Base-by-base conservation (phyloP, 2,797 vertebrate genomes). In the Mormyrus hasselquistii region DNA sequence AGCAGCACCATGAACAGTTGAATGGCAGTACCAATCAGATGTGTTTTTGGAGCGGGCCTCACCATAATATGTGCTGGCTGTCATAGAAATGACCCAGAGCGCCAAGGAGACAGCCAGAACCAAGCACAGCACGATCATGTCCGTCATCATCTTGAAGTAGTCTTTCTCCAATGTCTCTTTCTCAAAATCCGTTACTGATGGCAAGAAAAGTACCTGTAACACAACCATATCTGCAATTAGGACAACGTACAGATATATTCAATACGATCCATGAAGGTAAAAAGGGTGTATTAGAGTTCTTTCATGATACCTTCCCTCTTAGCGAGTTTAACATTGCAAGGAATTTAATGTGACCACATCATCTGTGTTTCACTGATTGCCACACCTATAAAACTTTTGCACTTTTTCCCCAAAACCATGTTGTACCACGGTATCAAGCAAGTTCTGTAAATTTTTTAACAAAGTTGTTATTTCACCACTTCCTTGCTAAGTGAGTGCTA, bases 11-110 rank as follows among this genome's bases (percentile, higher is more conserved):
- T 8, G 38, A 44, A 9, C 73, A 44, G 73, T 44, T 19, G 16
- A 44, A n/a, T 19, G 38, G 6, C 73, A 79, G 38, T 3, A 44
- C 6, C 16, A 41, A 79, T 44, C 73, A 41, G 19, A 79, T 0
- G 1, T 79, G 73, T 16, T 44, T 14, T 50, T 29, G 44, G 19
- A 22, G n/a, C 79, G 29, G n/a, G 53, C 90, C 96, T 97, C 93
- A 99, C 98, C 98, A 5, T 96, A 97, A 92, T 97, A 98, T 0
- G 94, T 94, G 93, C 96, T 99, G 79, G 97, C 95, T 3, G 94
- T 94, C 93, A 99, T 95, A n/a, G 98, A 99, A 62, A 97, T 82
- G 91, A 98, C 91, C 98, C 98, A 99, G 94, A 99, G 97, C 16
- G 91, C 96, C 90, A 99, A 93, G 0, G 98, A 99, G 65, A 99